Evolutionary conservation across 2,888 invertebrate species (phyloP).

Genomic region (Lasiommata megera): DNA sequence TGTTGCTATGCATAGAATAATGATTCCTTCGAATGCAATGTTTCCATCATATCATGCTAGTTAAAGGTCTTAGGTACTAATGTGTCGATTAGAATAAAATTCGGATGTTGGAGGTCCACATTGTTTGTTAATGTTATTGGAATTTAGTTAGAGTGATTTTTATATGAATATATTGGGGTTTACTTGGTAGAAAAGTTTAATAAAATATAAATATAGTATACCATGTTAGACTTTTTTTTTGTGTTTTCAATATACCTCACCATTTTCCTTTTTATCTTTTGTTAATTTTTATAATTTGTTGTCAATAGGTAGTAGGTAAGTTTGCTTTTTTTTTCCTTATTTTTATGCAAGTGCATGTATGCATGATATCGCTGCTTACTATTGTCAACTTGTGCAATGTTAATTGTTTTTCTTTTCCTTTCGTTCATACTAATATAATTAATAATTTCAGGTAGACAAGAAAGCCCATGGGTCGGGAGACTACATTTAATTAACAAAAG

Average conservation of each 20-base stretch:
- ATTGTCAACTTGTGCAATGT: conserved; percentile 52
- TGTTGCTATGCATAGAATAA: conserved; percentile 61
- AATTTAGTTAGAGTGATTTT: conserved; percentile 76
- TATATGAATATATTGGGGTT: conserved; percentile 82
- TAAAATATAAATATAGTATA: conserved; percentile 73
- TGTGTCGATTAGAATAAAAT: conserved; percentile 56
- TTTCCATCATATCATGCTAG: conserved; percentile 69
- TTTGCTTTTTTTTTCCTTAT: conserved; percentile 36
- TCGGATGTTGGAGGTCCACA: conserved; percentile 63
- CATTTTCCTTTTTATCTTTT: conserved; percentile 31
- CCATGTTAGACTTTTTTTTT: conserved; percentile 55
- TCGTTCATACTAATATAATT: conserved; percentile 80
- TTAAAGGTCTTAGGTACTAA: conserved; percentile 60
- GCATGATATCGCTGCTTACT: conserved; percentile 62
- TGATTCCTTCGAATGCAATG: conserved; percentile 57
- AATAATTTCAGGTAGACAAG: conserved; percentile 79
- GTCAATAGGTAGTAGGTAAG: conserved; percentile 53
- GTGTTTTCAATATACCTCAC: conserved; percentile 34
- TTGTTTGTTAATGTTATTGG: conserved; percentile 80
- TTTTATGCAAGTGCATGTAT: conserved; percentile 48
- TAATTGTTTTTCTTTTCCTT: conserved; percentile 53
- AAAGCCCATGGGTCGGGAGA: conserved; percentile 78
- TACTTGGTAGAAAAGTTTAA: conserved; percentile 79
- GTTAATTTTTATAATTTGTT: too few relatives aligned
- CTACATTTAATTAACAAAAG: conserved; percentile 71